Conservation (phyloP, 2,113 vertebrate genomes). For the Pardalotus punctatus region DNA sequence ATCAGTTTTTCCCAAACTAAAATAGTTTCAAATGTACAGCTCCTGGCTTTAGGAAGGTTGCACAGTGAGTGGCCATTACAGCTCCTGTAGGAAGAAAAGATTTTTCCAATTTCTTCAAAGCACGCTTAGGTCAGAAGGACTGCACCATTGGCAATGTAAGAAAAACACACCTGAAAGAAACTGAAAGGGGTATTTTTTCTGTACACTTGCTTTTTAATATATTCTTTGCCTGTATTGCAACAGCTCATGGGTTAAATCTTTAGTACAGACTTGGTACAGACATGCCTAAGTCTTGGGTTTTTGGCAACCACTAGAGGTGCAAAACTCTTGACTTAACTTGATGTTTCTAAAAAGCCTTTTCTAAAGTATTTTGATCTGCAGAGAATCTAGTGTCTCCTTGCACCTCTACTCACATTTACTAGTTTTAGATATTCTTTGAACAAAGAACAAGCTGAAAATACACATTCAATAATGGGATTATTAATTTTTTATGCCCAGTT, state of each 20-base stretch:
- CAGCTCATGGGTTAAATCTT: background rate
- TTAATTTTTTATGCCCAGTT: background rate
- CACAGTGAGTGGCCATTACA: background rate
- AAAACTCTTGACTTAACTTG: background rate
- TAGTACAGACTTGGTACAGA: background rate
- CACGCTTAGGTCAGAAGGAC: rapidly evolving
- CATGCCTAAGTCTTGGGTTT: background rate
- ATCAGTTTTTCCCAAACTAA: background rate
- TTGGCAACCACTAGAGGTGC: background rate
- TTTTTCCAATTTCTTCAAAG: background rate
- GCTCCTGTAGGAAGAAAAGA: background rate
- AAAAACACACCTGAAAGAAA: background rate
- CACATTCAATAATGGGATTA: background rate
- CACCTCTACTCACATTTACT: background rate
- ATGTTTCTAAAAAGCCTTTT: background rate
- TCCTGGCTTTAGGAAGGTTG: background rate
- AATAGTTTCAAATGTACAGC: background rate
- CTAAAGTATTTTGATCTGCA: background rate
- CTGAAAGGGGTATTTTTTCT: background rate
- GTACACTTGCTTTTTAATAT: background rate
- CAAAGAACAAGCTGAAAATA: background rate
- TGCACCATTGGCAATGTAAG: background rate
- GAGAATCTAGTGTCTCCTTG: background rate
- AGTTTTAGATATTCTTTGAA: background rate
- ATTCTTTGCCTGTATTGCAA: background rate